phyloP scores from a whole-genome alignment of 2,797 vertebrate species.

The Odontamblyopus rebecca region DNA sequence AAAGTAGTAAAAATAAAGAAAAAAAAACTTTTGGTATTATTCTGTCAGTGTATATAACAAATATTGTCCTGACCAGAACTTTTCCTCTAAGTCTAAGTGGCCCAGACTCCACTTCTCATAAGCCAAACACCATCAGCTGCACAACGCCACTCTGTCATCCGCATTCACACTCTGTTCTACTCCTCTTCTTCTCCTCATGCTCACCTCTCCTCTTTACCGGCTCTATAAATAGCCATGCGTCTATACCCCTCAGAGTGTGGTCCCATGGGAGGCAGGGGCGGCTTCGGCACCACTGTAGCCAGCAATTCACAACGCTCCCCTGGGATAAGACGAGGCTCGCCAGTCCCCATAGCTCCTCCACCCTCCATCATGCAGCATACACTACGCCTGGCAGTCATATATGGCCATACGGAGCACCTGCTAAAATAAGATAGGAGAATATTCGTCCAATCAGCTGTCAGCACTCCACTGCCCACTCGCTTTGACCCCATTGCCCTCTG shows the following conservation, averaged over 20 bases:
- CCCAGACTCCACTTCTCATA: background rate
- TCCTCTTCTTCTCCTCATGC: conserved; percentile 10
- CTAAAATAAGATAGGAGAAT: conserved; percentile 57
- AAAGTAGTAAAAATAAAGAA: no score
- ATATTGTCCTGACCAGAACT: background rate
- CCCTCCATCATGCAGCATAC: conserved; percentile 69
- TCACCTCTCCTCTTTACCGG: conserved; percentile 51
- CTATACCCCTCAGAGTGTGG: conserved; percentile 54
- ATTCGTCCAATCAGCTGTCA: conserved; percentile 21
- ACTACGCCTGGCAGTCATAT: conserved; percentile 47
- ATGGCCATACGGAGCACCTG: conserved; percentile 51
- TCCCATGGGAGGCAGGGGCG: conserved; percentile 56
- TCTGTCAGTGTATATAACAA: background rate
- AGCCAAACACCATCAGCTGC: background rate
- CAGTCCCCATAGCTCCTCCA: conserved; percentile 59
- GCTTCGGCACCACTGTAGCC: conserved; percentile 58
- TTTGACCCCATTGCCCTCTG: conserved; percentile 34
- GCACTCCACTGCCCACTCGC: conserved; percentile 25
- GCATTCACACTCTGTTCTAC: conserved; percentile 9
- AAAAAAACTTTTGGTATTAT: no score
- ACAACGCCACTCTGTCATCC: conserved; percentile 13
- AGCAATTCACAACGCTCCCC: conserved; percentile 55
- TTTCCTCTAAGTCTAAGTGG: background rate
- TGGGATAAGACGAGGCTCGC: conserved; percentile 51
- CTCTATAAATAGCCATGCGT: conserved; percentile 69